Percentiles rank a stretch among this genome's conserved stretches.
Conservation (phyloP, 2,797 vertebrate genomes). For the Vultur gryphus region DNA sequence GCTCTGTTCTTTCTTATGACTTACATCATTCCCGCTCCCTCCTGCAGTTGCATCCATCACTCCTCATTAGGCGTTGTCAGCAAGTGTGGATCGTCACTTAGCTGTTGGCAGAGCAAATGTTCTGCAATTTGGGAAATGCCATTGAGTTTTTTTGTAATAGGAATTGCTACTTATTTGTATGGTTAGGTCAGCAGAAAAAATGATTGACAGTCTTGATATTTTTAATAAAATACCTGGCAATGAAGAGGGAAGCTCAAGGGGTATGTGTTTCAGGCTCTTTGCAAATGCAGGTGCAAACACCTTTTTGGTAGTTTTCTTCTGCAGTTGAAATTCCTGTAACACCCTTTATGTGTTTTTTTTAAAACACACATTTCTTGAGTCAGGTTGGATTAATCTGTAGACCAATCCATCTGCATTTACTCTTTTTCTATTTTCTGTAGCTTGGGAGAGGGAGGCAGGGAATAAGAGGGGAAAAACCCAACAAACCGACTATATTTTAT, state of each 20-base stretch:
- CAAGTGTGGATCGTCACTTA: neutral
- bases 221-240: neutral
- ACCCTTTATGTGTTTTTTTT: neutral
- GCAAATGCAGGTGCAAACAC: neutral
- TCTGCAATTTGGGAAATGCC: conserved; percentile 9
- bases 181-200: conserved; percentile 14
- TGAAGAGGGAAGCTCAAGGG: neutral
- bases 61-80: conserved; percentile 30
- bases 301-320: neutral
- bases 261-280: neutral
- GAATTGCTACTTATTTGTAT: neutral
- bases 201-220: neutral
- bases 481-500: neutral
- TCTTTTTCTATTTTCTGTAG: neutral
- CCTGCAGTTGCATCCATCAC: neutral
- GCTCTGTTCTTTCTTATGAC: neutral
- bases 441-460: neutral
- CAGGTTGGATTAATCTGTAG: neutral
- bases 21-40: neutral
- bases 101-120: conserved; percentile 27
- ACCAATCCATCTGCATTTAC: neutral
- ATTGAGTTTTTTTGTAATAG: neutral
- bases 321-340: neutral
- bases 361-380: neutral
- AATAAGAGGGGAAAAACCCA: neutral